These are phyloP conservation scores for Tupaia tana DNA, from an alignment of 2,113 vertebrate genomes.

Conservation along the genomic window DNA sequence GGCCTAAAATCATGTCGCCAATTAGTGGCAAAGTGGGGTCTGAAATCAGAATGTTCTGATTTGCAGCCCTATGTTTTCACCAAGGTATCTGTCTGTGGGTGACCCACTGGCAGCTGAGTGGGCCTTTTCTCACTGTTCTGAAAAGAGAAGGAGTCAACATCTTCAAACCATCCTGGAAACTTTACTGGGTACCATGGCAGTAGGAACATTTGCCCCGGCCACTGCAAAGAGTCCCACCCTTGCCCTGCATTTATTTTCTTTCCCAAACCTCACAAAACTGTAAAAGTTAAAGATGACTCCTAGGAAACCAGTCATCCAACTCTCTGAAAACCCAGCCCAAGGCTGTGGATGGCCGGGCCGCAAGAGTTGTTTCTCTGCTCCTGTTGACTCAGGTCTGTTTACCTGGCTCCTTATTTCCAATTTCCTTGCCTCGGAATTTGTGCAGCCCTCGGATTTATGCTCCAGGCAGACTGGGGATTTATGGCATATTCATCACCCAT, in stretches of 20 bases:
- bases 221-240: constrained; percentile 33
- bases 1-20: not conserved
- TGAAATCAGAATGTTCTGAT: not conserved
- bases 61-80: not conserved
- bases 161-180: not conserved
- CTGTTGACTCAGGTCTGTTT: constrained; percentile 74
- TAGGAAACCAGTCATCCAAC: constrained; percentile 20
- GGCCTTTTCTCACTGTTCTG: not conserved
- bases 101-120: not conserved
- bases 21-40: no score
- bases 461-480: constrained; percentile 67
- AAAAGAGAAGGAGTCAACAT: not conserved
- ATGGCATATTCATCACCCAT: constrained; percentile 62
- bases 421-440: constrained; percentile 60
- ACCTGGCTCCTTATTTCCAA: constrained; percentile 55
- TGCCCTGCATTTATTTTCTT: constrained; percentile 61
- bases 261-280: constrained; percentile 61
- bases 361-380: constrained; percentile 59
- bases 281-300: constrained; percentile 67
- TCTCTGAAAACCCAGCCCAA: constrained; percentile 25
- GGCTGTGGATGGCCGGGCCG: not conserved
- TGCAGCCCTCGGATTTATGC: constrained; percentile 67
- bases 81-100: not conserved
- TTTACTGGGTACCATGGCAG: not conserved
- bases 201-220: not conserved